Evolutionary conservation across 2,888 invertebrate genomes (phyloP).

Genomic region (Cynaeus angustus): DNA sequence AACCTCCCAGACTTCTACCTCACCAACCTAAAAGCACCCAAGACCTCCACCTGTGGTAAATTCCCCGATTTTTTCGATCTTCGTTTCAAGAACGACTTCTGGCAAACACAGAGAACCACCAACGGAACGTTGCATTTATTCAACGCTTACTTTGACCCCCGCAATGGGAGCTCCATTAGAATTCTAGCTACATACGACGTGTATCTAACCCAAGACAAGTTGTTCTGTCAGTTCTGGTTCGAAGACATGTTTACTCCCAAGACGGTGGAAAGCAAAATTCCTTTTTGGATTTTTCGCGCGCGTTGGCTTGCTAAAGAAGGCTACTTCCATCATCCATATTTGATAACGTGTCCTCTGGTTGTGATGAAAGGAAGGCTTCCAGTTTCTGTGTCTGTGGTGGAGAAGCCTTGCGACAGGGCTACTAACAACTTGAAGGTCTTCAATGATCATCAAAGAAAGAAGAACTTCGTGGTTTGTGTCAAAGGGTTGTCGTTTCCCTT

Average conservation of each 20-base stretch:
- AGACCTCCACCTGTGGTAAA: conserved; percentile 78
- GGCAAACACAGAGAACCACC: conserved; percentile 85
- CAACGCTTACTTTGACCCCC: conserved; percentile 87
- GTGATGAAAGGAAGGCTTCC: conserved; percentile 72
- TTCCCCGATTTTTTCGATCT: conserved; percentile 88
- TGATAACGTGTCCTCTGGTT: conserved; percentile 87
- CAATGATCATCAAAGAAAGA: conserved; percentile 79
- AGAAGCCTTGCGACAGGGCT: conserved; percentile 85
- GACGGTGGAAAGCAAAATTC: conserved; percentile 84
- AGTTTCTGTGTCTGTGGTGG: conserved; percentile 86
- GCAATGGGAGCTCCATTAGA: conserved; percentile 85
- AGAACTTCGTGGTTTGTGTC: conserved; percentile 90
- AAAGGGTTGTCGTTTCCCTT: conserved; percentile 91
- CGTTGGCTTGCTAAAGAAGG: conserved; percentile 93
- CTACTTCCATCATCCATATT: conserved; percentile 88
- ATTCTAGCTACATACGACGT: conserved; percentile 77
- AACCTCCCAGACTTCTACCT: conserved; percentile 19
- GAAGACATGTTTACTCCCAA: conserved; percentile 84
- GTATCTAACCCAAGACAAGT: neutral
- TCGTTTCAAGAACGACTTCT: conserved; percentile 90
- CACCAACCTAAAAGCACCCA: neutral
- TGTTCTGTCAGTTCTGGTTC: conserved; percentile 82
- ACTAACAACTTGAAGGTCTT: conserved; percentile 86
- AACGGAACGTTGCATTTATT: conserved; percentile 89
- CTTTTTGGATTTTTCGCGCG: conserved; percentile 90